A percentile compares a stretch with the other conserved stretches of the same genome.
Conservation (phyloP, 2,113 vertebrate genomes). For the Chaetodon trifascialis region DNA sequence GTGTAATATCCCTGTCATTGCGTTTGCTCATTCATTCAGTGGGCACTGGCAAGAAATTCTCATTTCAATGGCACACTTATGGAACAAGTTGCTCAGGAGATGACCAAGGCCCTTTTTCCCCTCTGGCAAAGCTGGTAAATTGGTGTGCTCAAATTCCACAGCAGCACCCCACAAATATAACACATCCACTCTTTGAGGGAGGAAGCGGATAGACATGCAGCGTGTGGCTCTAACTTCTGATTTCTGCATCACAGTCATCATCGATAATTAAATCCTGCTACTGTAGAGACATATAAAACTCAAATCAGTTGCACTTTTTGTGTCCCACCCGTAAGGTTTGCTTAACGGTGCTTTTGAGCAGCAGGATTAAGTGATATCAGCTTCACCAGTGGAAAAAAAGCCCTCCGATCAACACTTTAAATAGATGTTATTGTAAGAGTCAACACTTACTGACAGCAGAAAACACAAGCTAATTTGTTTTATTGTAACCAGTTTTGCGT, state of each 20-base stretch:
- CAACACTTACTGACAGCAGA: neutral
- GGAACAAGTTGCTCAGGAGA: constrained; percentile 48
- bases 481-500: neutral
- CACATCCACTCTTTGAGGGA: constrained; percentile 19
- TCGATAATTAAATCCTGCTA: neutral
- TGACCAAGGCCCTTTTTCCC: constrained; percentile 30
- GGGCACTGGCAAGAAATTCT: constrained; percentile 70
- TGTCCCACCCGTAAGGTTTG: neutral
- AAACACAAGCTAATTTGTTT: constrained; percentile 7
- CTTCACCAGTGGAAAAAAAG: neutral
- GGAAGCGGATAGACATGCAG: constrained; percentile 20
- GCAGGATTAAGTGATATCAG: no score
- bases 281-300: neutral
- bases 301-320: neutral
- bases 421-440: constrained; percentile 6
- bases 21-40: constrained; percentile 68
- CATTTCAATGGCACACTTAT: constrained; percentile 61
- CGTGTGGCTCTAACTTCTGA: constrained; percentile 14
- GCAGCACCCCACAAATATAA: constrained; percentile 29
- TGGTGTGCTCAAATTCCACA: constrained; percentile 30
- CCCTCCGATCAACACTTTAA: constrained; percentile 6
- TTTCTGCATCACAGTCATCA: neutral
- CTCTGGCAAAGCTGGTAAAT: constrained; percentile 33
- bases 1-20: constrained; percentile 74
- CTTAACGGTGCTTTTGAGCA: neutral